These are phyloP conservation scores for Connochaetes taurinus DNA, from an alignment of 2,113 vertebrate species.

Conservation along the genomic window DNA sequence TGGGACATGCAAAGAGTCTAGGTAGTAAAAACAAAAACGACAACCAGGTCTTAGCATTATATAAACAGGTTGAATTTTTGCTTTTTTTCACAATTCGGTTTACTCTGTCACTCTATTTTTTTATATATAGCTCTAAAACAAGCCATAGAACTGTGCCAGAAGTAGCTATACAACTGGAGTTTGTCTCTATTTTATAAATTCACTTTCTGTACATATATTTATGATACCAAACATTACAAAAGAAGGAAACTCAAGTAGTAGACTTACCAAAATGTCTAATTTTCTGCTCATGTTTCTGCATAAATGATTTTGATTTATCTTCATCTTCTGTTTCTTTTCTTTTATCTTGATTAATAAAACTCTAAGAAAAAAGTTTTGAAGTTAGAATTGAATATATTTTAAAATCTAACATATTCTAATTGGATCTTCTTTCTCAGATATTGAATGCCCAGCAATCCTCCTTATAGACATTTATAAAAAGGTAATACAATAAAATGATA, in stretches of 20 bases:
- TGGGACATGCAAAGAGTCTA: background rate
- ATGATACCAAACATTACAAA: background rate
- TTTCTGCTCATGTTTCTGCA: slow-evolving; percentile 92
- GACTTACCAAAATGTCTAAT: slow-evolving; percentile 95
- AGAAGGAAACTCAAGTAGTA: slow-evolving; percentile 26
- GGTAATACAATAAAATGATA: background rate
- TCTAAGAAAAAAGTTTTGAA: slow-evolving; percentile 78
- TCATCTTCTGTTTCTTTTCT: slow-evolving; percentile 84
- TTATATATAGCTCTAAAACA: background rate
- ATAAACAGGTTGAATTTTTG: background rate
- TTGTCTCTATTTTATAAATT: slow-evolving; percentile 3
- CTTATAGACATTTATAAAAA: background rate
- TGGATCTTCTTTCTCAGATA: slow-evolving; percentile 23
- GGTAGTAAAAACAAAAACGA: background rate
- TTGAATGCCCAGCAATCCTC: background rate
- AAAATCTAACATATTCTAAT: background rate
- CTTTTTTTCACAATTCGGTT: background rate
- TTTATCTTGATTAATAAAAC: slow-evolving; percentile 92
- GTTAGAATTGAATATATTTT: slow-evolving; percentile 9
- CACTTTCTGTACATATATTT: background rate
- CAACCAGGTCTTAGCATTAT: background rate
- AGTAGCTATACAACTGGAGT: background rate
- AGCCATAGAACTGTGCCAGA: background rate
- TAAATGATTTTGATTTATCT: slow-evolving; percentile 86
- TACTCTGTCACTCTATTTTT: background rate